Evolutionary conservation across 1,140 invertebrate species (phyloP).

Genomic region (Ostrea denselamellosa): DNA sequence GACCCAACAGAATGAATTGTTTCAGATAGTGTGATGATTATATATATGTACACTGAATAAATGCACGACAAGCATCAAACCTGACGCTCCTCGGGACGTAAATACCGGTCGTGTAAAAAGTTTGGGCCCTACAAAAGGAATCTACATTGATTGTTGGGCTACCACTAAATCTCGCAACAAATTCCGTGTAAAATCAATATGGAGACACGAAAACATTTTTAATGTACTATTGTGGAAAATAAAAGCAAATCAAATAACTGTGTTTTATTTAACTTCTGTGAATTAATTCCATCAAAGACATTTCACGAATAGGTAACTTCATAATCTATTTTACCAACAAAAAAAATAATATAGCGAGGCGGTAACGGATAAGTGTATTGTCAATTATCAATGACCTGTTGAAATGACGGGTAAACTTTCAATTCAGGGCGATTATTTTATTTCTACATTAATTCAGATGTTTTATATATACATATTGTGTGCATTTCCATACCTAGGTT

Average conservation of each 20-base stretch:
- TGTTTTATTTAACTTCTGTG: too few species aligned
- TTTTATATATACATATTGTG: not conserved
- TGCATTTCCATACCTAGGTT: not conserved
- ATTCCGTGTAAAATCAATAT: not conserved
- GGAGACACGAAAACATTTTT: not conserved
- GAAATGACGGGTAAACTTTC: too few species aligned
- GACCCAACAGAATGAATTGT: too few species aligned
- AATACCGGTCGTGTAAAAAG: not conserved
- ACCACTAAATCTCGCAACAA: not conserved
- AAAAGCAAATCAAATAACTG: not conserved
- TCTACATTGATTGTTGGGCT: not conserved
- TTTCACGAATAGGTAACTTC: too few species aligned
- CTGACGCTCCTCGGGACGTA: not conserved
- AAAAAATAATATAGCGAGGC: too few species aligned
- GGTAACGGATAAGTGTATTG: too few species aligned
- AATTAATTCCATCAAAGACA: too few species aligned
- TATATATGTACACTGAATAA: not conserved
- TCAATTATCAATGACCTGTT: too few species aligned
- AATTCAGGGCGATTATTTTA: not conserved
- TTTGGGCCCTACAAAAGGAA: not conserved
- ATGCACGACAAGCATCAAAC: constrained; percentile 1
- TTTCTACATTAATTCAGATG: not conserved
- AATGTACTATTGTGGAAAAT: not conserved
- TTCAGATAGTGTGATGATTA: not conserved
- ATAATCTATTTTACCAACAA: too few species aligned